These are phyloP conservation scores for Lichenostomus cassidix DNA, from an alignment of 2,113 vertebrate genomes.

Conservation along the genomic window DNA sequence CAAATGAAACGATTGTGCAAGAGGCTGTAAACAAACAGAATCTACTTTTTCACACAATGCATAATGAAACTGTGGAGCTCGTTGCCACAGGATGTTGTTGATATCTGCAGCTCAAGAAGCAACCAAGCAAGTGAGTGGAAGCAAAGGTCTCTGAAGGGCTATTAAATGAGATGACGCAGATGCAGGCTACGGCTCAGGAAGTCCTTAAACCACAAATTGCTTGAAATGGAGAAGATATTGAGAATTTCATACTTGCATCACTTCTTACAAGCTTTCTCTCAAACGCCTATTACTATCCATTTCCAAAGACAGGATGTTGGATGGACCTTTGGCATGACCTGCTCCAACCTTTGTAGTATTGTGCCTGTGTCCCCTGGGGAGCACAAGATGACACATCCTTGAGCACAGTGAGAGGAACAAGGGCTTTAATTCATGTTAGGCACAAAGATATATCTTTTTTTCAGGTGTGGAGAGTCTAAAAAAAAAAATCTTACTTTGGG, in stretches of 20 bases:
- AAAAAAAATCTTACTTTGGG: not conserved
- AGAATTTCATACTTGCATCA: constrained; percentile 39
- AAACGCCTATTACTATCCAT: not conserved
- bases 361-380: not conserved
- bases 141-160: constrained; percentile 38
- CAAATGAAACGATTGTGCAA: constrained; percentile 28
- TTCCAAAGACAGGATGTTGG: not conserved
- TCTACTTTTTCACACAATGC: constrained; percentile 21
- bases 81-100: constrained; percentile 21
- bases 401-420: not conserved
- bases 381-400: not conserved
- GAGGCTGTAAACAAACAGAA: constrained; percentile 36
- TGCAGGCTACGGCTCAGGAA: constrained; percentile 45
- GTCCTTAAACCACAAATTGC: constrained; percentile 59
- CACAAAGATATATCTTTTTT: not conserved
- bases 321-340: not conserved
- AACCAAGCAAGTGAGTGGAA: constrained; percentile 24
- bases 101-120: constrained; percentile 29
- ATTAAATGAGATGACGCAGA: constrained; percentile 59
- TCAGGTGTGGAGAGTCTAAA: not conserved
- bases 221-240: constrained; percentile 47
- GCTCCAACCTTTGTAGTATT: not conserved
- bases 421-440: not conserved
- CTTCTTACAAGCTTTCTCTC: constrained; percentile 8
- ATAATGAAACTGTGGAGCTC: constrained; percentile 12